Percentiles rank a stretch among this genome's conserved stretches.
Conservation (phyloP, 92 coral and sea anemone genomes). For the Siderastrea radians region DNA sequence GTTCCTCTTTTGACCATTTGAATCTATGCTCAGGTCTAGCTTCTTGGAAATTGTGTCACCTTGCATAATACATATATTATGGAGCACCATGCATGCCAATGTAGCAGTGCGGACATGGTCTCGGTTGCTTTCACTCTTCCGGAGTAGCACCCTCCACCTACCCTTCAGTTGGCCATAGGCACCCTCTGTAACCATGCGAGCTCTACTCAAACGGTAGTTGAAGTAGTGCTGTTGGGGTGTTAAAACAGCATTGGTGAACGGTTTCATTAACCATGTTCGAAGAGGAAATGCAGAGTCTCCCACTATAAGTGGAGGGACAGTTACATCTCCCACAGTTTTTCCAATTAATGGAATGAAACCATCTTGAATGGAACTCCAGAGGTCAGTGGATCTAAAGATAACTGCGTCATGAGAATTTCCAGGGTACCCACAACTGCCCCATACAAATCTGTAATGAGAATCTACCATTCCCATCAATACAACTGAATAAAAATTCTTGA, state of each 20-base stretch:
- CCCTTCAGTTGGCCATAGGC: slow-evolving; percentile 34
- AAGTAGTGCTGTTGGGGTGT: slow-evolving; percentile 31
- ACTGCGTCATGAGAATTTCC: slow-evolving; percentile 24
- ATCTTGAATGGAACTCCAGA: slow-evolving; percentile 18
- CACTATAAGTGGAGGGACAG: slow-evolving; percentile 39
- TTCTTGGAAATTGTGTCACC: slow-evolving; percentile 44
- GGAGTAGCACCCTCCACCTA: slow-evolving; percentile 40
- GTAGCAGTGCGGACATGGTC: slow-evolving; percentile 25
- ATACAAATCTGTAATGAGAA: slow-evolving; percentile 12
- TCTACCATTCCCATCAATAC: slow-evolving; percentile 17
- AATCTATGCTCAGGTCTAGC: slow-evolving; percentile 27
- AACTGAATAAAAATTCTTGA: neutral
- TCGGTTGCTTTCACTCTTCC: slow-evolving; percentile 43
- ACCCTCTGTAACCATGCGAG: slow-evolving; percentile 21
- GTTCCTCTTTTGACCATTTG: slow-evolving; percentile 38
- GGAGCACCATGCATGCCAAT: slow-evolving; percentile 31
- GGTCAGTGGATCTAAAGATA: slow-evolving; percentile 18
- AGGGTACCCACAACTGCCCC: slow-evolving; percentile 39
- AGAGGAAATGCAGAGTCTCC: slow-evolving; percentile 56
- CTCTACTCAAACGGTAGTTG: slow-evolving; percentile 32
- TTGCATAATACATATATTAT: slow-evolving; percentile 27
- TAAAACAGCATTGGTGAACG: slow-evolving; percentile 37
- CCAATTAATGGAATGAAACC: slow-evolving; percentile 33
- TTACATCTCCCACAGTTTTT: slow-evolving; percentile 29
- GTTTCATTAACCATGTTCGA: slow-evolving; percentile 49